Evolutionary conservation across 2,797 vertebrate species (phyloP), one percentile per base, ranked within the genome.

Genomic region (Ceryle rudis): DNA sequence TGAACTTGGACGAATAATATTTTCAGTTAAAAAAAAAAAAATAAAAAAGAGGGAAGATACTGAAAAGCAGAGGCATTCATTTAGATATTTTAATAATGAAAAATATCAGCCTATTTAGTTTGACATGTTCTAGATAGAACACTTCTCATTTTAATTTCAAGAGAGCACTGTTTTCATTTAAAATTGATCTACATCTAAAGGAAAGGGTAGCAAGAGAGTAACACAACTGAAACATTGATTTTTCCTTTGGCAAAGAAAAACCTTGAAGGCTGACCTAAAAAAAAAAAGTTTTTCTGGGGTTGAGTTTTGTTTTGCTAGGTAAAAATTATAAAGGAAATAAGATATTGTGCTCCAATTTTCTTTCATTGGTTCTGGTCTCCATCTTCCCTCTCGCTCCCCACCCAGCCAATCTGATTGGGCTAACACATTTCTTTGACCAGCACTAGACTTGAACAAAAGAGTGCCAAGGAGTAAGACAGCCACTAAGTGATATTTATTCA

Each of bases 91-190:
- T 72, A 91, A 79, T 92, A 90, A 82, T 91, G 35, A 92, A 92
- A 93, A 91, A 39, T 77, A 66, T 22, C 58, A 72, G 42, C 41
- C 49, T 66, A 46, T 81, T 79, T 57, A 52, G 26, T 23, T 70
- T 74, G 66, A 73, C 46, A 66, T 81, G 82, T 73, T 84, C 77
- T 51, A 66, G 67, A 79, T 60, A 66, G 82, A 86, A 77, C 11
- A 11, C 29, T 85, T 93, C 67, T 82, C 31, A n/a, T 80, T 96
- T 92, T 92, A 51, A 28, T 95, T 92, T 95, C 84, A 89, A 65
- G 71, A 60, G 11, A 89, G 15, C 0, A 6, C 37, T 35, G 25
- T 73, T 87, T 95, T 92, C 15, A 57, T 91, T 77, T 85, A 52
- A 82, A 95, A 94, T 82, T 80, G 39, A 87, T 91, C 61, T 87